Evolutionary conservation across 2,888 invertebrate species (phyloP), one percentile per base, ranked within the genome.

Genomic region (Trissoscelio sp.): DNA sequence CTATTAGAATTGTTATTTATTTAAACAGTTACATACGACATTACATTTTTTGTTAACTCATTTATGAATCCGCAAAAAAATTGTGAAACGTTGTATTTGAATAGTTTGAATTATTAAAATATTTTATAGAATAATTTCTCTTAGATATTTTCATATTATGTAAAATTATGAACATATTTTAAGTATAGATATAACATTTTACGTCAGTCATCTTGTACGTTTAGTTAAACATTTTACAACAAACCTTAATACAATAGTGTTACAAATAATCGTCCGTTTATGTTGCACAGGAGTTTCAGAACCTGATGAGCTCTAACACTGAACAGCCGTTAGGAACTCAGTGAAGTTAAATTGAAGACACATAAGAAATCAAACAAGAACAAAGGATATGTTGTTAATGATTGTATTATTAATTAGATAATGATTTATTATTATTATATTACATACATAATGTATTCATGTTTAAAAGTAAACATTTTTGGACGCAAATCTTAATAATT

Each of bases 311-410:
- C 34, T 34, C 20, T 18, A 57, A 37, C 57, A 16, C 7, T 37
- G 37, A 57, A 57, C 57, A 57, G 37, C 57, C 20, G n/a, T 57
- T 57, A 20, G 18, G 4, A 57, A 57, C 57, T 57, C 57, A 18
- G 57, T 18, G 12, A 57, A 57, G 57, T 57, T 57, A 20, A 57
- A 57, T 57, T 57, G 57, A 37, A 34, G 57, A 34, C 5, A 20
- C 14, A 37, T 57, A 57, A 57, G 57, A 57, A 57, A 57, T 57
- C 18, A 20, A n/a, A 37, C 18, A 37, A 57, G 37, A 37, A 57
- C 9, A 3, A 7, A 31, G 4, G 48, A 12, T 11, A 20, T 37
- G 31, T 55, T 16, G 53, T 55, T 16, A 31, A 55, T 55, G 18
- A 55, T 31, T 55, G 16, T 11, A 16, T 7, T 55, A 12, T 6